Conservation (phyloP, 2,888 invertebrate species). For the Mimas tiliae region DNA sequence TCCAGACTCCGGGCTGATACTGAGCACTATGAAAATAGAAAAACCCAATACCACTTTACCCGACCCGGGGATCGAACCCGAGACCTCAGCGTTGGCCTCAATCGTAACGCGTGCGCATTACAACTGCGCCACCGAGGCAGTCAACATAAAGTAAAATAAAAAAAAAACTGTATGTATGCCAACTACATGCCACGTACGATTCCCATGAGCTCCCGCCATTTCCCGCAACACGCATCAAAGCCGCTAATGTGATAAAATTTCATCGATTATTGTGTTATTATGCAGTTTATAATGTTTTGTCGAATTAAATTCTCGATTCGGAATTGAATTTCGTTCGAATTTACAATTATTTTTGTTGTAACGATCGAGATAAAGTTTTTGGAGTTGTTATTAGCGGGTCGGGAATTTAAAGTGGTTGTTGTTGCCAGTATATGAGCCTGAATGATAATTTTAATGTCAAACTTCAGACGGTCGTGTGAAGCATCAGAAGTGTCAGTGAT, state of each 20-base stretch:
- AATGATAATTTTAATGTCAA: not conserved
- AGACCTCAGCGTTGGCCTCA: no score
- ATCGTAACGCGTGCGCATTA: no score
- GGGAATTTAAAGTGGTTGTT: not conserved
- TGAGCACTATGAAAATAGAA: no score
- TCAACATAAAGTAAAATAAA: no score
- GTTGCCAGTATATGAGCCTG: not conserved
- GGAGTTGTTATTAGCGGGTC: not conserved
- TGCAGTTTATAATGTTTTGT: constrained; percentile 8
- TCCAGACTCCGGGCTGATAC: no score
- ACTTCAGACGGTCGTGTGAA: no score
- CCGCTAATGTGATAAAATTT: constrained; percentile 8
- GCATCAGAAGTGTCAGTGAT: no score
- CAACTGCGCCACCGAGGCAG: no score
- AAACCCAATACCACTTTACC: no score
- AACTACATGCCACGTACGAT: not conserved
- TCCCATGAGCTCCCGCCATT: not conserved
- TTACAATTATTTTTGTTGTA: constrained; percentile 13
- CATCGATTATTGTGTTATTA: constrained; percentile 23
- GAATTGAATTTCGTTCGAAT: not conserved
- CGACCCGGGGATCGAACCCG: no score
- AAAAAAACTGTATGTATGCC: not conserved
- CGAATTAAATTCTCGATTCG: constrained; percentile 6
- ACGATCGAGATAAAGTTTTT: not conserved
- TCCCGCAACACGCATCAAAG: not conserved